Conservation (phyloP, 2,797 vertebrate species). For the Salarias fasciatus region DNA sequence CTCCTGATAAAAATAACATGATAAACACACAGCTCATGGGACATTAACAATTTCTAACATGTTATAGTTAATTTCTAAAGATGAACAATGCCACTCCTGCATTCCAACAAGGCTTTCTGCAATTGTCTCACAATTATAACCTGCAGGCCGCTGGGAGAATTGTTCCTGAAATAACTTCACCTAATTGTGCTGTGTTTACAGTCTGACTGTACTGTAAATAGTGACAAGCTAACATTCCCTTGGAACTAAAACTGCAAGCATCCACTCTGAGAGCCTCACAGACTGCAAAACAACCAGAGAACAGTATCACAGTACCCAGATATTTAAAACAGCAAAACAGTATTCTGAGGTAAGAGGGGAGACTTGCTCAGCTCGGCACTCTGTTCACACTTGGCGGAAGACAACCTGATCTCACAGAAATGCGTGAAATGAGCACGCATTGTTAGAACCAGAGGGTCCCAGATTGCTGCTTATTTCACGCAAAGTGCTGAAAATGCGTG, state of each 20-base stretch:
- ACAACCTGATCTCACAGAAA: too few species aligned
- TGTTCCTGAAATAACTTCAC: conserved; percentile 8
- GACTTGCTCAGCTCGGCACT: conserved; percentile 49
- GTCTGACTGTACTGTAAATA: conserved; percentile 26
- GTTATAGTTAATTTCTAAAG: too few species aligned
- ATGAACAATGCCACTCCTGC: too few species aligned
- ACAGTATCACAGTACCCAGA: conserved; percentile 59
- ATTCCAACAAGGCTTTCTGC: too few species aligned
- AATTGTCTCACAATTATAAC: neutral
- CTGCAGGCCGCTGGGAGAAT: neutral
- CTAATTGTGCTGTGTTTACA: conserved; percentile 1
- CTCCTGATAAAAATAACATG: too few species aligned
- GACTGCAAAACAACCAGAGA: conserved; percentile 51
- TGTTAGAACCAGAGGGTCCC: too few species aligned
- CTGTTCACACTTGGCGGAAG: conserved; percentile 83
- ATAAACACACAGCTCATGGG: too few species aligned
- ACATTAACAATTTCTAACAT: too few species aligned
- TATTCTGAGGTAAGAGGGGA: conserved; percentile 69
- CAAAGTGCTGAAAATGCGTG: too few species aligned
- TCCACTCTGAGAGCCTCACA: conserved; percentile 30
- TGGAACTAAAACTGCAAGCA: conserved; percentile 36
- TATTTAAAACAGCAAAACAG: conserved; percentile 65
- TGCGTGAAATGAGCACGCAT: too few species aligned
- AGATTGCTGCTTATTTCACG: too few species aligned
- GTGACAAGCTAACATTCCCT: conserved; percentile 41